Base-by-base conservation (phyloP, 2,888 invertebrate species). In the Elmis aenea region DNA sequence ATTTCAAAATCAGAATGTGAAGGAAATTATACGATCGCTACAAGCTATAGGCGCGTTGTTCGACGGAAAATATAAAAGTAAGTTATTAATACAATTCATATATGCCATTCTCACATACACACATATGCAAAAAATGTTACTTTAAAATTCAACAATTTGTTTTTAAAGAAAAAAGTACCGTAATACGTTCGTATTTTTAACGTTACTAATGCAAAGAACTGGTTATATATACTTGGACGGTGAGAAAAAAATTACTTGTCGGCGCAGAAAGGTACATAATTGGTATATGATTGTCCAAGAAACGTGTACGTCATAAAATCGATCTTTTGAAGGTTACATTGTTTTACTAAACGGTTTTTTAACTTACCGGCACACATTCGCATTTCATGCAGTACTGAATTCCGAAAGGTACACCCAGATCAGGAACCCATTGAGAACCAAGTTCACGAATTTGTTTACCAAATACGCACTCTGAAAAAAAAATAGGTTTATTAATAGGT, bases 351-450 rank as follows among this genome's bases (percentile, higher is more conserved):
- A 18, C 31, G 31, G 33, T 44, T 24, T n/a, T n/a, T n/a, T 45
- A 66, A 85, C 91, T 85, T 80, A 94, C 94, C 78, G 86, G 81
- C 60, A 89, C 78, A 73, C 94, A 94, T 76, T 91, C 87, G 75
- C 94, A 95, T 75, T 84, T 85, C 72, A 94, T 89, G 78, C 94
- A 95, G 72, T 88, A 87, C 82, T 93, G 87, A 49, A 91, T 82
- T 45, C 93, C 94, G 65, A 92, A 91, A 10, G 94, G 93, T 33
- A 89, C 87, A 36, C 93, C 93, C 51, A 95, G 74, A 67, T 91
- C 89, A 30, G 94, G 92, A 61, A 84, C 88, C 93, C 94, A 95
- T 54, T 84, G 83, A 30, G 91, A 85, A 33, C 90, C 91, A 51
- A 94, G 73, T 69, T 92, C 90, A 56, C 85, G 82, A 32, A 86